These are phyloP conservation scores for Sminthopsis crassicaudata DNA, from an alignment of 2,113 vertebrate species.

Conservation along the genomic window DNA sequence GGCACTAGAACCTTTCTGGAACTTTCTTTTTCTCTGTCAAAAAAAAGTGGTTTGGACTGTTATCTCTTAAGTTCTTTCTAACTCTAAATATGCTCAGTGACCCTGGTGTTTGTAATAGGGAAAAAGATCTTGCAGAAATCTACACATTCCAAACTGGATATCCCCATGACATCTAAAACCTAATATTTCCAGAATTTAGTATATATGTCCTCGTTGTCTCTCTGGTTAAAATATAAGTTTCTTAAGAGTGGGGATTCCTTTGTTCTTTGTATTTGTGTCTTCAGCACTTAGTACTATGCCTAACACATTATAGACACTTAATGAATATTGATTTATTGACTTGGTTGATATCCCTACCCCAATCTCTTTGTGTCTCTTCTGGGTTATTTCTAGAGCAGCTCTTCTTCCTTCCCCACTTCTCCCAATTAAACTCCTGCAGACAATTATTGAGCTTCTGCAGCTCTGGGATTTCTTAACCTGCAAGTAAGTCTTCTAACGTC, in stretches of 20 bases:
- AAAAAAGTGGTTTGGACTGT: neutral
- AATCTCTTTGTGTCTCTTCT: neutral
- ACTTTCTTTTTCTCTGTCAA: neutral
- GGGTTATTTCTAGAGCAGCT: neutral
- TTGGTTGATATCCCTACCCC: too few species aligned
- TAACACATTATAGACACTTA: neutral
- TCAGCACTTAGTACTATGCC: neutral
- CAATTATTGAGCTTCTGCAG: neutral
- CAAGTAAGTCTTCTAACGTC: neutral
- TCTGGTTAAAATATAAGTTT: neutral
- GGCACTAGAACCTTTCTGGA: neutral
- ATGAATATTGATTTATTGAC: neutral
- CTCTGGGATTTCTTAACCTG: conserved; percentile 17
- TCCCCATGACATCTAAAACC: neutral
- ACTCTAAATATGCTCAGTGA: neutral
- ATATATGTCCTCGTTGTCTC: neutral
- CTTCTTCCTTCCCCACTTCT: neutral
- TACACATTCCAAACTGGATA: neutral
- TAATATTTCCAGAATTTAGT: neutral
- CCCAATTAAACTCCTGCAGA: neutral
- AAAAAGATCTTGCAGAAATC: neutral
- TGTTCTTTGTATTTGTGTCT: neutral
- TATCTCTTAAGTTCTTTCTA: neutral
- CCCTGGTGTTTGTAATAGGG: neutral
- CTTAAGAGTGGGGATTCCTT: neutral